Percentiles rank a stretch among this genome's conserved stretches.
phyloP scores from a whole-genome alignment of 2,888 invertebrate species.

The Amiota mariae region DNA sequence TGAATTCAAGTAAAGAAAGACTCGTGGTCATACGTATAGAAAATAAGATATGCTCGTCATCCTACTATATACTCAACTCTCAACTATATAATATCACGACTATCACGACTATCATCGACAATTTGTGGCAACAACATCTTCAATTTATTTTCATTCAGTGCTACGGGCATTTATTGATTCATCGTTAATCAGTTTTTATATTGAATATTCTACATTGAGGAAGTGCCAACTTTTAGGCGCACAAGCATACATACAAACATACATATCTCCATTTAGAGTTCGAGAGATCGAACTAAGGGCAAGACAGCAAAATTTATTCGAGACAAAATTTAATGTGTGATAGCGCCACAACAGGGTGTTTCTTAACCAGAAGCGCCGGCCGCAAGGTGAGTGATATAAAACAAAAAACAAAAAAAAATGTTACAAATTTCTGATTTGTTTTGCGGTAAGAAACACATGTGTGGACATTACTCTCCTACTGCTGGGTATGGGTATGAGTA shows the following conservation, averaged over 20 bases:
- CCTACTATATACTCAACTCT: background rate
- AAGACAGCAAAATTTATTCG: conserved; percentile 47
- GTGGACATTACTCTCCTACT: background rate
- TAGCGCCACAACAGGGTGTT: conserved; percentile 82
- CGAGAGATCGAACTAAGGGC: background rate
- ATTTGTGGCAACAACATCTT: conserved; percentile 17
- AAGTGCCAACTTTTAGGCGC: no score
- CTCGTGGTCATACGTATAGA: conserved; percentile 10
- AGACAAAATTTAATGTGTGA: conserved; percentile 78
- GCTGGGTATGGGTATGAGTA: no score
- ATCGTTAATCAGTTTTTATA: background rate
- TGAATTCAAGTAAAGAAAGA: background rate
- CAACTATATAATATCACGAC: conserved; percentile 11
- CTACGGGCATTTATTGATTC: conserved; percentile 7
- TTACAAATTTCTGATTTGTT: conserved; percentile 24
- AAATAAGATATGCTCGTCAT: conserved; percentile 12
- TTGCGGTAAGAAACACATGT: conserved; percentile 11
- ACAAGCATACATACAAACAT: no score
- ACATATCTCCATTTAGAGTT: no score
- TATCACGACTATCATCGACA: background rate
- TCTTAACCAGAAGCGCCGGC: conserved; percentile 74
- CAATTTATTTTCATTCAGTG: conserved; percentile 18
- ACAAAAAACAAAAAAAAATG: no score
- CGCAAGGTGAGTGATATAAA: conserved; percentile 69
- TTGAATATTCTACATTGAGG: no score